Conservation (phyloP, 1,140 invertebrate genomes). For the Euwallacea similis region DNA sequence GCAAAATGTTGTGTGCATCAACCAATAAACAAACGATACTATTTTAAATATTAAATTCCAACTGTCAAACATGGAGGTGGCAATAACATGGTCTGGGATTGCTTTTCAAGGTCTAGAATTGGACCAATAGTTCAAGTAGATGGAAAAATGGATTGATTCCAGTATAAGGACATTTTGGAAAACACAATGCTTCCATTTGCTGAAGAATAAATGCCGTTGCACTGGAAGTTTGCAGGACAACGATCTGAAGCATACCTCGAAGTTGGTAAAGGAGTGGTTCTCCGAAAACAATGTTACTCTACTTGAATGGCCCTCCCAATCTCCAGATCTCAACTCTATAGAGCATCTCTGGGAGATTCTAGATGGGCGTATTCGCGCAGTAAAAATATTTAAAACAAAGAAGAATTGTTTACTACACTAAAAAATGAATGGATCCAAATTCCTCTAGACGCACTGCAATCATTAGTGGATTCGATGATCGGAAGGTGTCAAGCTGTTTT, state of each 20-base stretch:
- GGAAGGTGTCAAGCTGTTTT: background rate
- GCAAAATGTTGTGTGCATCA: no score
- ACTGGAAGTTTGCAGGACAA: background rate
- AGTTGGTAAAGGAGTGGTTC: no score
- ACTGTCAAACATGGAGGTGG: no score
- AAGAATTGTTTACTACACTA: background rate
- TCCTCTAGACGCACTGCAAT: background rate
- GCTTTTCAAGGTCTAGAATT: conserved; percentile 1
- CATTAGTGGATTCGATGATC: background rate
- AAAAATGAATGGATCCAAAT: background rate
- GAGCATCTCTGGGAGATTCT: no score
- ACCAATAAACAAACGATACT: no score
- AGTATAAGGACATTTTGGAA: background rate
- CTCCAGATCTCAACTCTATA: no score
- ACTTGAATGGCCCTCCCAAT: no score
- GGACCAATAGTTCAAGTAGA: no score
- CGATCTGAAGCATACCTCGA: no score
- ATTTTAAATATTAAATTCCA: no score
- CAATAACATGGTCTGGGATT: no score
- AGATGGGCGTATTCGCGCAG: background rate
- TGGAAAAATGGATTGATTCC: conserved; percentile 2
- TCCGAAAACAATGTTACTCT: no score
- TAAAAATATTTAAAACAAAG: conserved; percentile 3
- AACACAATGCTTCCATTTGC: background rate
- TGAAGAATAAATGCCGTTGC: conserved; percentile 4